Evolutionary conservation across 2,888 invertebrate genomes (phyloP).

Genomic region (Erebia ligea): DNA sequence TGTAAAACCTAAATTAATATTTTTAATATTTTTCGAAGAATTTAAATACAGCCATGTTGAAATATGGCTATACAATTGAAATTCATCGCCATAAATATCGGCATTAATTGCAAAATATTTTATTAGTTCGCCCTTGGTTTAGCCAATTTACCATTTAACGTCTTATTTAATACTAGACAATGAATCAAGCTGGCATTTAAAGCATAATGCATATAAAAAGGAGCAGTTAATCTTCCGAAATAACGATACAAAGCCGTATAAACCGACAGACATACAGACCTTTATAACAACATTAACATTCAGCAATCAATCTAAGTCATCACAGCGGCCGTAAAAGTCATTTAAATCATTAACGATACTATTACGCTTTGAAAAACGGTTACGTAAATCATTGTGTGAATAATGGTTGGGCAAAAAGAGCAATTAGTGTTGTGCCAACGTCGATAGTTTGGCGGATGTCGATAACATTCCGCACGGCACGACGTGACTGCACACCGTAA

Average conservation of each 20-base stretch:
- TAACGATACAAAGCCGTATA: slow-evolving; percentile 31
- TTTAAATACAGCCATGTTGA: too few species aligned
- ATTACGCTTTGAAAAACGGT: slow-evolving; percentile 61
- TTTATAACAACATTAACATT: slow-evolving; percentile 42
- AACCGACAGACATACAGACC: slow-evolving; percentile 28
- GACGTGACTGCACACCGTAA: slow-evolving; percentile 76
- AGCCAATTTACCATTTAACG: slow-evolving; percentile 17
- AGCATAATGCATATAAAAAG: slow-evolving; percentile 16
- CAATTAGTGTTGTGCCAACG: slow-evolving; percentile 78
- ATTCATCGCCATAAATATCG: neutral
- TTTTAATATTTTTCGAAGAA: too few species aligned
- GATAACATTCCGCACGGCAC: slow-evolving; percentile 71
- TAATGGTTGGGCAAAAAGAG: slow-evolving; percentile 70
- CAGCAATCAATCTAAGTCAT: slow-evolving; percentile 72
- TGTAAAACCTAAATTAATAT: too few species aligned
- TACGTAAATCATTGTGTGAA: slow-evolving; percentile 76
- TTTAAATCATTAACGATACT: slow-evolving; percentile 69
- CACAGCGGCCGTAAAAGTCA: slow-evolving; percentile 66
- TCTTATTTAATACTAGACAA: slow-evolving; percentile 21
- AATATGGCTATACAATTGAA: neutral
- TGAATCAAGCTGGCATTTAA: slow-evolving; percentile 21
- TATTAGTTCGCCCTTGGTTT: neutral
- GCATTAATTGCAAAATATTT: neutral
- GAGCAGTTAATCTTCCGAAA: slow-evolving; percentile 30
- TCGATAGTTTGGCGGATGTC: slow-evolving; percentile 81